Conservation (phyloP, 2,113 vertebrate species). For the Stictonetta naevosa region DNA sequence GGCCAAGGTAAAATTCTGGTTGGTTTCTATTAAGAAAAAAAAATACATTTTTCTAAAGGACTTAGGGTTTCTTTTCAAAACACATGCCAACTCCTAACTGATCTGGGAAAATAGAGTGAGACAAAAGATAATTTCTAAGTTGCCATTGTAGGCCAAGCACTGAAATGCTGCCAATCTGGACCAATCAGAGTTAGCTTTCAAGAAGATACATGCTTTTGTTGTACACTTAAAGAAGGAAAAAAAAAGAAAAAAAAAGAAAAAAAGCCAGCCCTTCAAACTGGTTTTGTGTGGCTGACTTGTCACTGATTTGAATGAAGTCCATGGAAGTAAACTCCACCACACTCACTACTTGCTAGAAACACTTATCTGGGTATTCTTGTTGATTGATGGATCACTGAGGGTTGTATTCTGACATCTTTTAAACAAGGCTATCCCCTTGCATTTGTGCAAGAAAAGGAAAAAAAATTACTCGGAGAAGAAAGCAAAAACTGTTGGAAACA, state of each 20-base stretch:
- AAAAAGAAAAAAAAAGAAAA: neutral
- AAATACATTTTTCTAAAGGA: constrained; percentile 36
- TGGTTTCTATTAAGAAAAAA: constrained; percentile 51
- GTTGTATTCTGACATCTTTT: constrained; percentile 23
- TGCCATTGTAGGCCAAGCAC: constrained; percentile 57
- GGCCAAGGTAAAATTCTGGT: constrained; percentile 30
- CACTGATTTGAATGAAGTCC: constrained; percentile 11
- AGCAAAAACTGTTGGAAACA: constrained; percentile 68
- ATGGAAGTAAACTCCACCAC: neutral
- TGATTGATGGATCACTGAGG: constrained; percentile 15
- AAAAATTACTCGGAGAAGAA: constrained; percentile 57
- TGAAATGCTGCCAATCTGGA: constrained; percentile 63
- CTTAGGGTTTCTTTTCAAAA: constrained; percentile 59
- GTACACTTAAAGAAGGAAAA: neutral
- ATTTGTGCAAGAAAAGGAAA: constrained; percentile 55
- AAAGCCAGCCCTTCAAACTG: neutral
- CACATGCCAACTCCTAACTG: constrained; percentile 26
- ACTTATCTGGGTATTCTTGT: constrained; percentile 14
- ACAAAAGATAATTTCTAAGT: constrained; percentile 56
- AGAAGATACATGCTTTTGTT: constrained; percentile 52
- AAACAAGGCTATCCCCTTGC: constrained; percentile 21
- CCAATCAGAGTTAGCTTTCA: constrained; percentile 49
- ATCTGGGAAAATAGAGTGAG: constrained; percentile 62
- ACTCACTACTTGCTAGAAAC: constrained; percentile 19
- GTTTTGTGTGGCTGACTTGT: constrained; percentile 32